Evolutionary conservation across 2,797 vertebrate species (phyloP).

Genomic region (Schizopygopsis malacanthus): DNA sequence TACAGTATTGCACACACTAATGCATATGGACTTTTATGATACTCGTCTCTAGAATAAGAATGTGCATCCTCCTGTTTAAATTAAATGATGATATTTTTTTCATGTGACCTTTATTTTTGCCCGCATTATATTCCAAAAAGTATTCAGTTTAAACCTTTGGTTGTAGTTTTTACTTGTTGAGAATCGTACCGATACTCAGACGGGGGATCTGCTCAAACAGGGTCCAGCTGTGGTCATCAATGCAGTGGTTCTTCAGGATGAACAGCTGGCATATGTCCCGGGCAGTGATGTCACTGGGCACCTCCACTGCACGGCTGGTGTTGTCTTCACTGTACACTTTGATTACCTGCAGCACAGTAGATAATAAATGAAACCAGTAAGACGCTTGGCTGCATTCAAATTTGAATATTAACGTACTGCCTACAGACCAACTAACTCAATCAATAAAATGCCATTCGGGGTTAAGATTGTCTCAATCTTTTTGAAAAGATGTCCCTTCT

Average conservation of each 20-base stretch:
- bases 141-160: not conserved
- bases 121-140: not conserved
- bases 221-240: constrained; percentile 97
- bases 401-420: not conserved
- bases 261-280: constrained; percentile 93
- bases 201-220: constrained; percentile 90
- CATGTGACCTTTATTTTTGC: not conserved
- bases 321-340: constrained; percentile 97
- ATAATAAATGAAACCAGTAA: not conserved
- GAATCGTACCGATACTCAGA: constrained; percentile 86
- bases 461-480: not conserved
- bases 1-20: too few relatives aligned
- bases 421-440: not conserved
- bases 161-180: not conserved
- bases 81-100: not conserved
- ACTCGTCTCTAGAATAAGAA: not conserved
- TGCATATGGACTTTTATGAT: not conserved
- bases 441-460: not conserved
- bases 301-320: constrained; percentile 91
- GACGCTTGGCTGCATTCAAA: not conserved
- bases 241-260: constrained; percentile 92
- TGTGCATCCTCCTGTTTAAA: not conserved
- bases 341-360: constrained; percentile 83
- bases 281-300: constrained; percentile 90
- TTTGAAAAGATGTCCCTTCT: not conserved